phyloP scores from a whole-genome alignment of 2,113 vertebrate genomes.

The Dromaius novaehollandiae region DNA sequence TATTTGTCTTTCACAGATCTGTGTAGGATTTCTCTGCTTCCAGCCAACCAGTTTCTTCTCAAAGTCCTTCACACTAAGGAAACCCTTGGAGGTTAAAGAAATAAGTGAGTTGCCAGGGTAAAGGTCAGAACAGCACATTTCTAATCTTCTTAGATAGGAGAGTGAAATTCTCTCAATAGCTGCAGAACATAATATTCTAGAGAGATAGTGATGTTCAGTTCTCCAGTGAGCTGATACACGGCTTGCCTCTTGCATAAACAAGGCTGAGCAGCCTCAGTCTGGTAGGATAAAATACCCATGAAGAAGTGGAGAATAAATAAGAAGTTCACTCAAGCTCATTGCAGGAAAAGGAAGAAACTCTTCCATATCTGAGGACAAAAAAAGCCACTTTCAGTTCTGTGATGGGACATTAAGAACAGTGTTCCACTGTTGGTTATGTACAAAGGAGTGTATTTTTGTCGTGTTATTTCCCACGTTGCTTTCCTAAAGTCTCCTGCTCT shows the following conservation, averaged over 20 bases:
- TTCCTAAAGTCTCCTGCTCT: neutral
- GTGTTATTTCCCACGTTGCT: neutral
- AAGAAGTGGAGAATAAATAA: neutral
- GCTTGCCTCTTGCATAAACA: neutral
- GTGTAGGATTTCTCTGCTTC: neutral
- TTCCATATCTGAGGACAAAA: neutral
- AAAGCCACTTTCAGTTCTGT: neutral
- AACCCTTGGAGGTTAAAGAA: neutral
- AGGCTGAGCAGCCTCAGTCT: neutral
- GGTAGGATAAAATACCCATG: neutral
- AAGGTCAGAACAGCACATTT: slow-evolving; percentile 31
- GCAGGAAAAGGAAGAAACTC: neutral
- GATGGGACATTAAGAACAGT: neutral
- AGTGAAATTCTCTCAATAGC: slow-evolving; percentile 30
- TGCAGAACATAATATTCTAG: slow-evolving; percentile 2
- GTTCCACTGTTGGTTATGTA: neutral
- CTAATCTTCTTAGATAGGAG: slow-evolving; percentile 29
- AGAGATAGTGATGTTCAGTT: neutral
- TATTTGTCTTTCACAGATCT: neutral
- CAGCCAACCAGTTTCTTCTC: neutral
- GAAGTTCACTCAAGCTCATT: neutral
- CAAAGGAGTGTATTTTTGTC: neutral
- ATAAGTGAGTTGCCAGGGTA: neutral
- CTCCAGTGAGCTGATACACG: neutral
- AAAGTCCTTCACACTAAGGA: neutral